Evolutionary conservation across 2,113 vertebrate genomes (phyloP), one percentile per base, ranked within the genome.

Genomic region (Chelonoidis abingdonii): DNA sequence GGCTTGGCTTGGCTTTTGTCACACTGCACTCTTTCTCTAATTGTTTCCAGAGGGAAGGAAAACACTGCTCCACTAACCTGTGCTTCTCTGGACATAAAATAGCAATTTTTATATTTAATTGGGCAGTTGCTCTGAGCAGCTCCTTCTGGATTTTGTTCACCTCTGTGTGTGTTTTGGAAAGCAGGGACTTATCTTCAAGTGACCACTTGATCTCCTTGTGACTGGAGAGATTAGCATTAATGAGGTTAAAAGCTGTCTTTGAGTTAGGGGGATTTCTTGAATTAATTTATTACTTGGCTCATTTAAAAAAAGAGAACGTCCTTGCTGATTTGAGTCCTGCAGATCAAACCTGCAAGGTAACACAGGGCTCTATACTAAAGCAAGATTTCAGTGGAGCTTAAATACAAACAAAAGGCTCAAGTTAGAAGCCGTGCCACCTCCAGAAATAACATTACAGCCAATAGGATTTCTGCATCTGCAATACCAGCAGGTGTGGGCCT

Each of bases 341-440:
- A 5, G 44, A 31, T 27, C 27, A 31, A 57, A 92, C 56, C 53
- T 83, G 10, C 2, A 0, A 25, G 50, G 24, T 22, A 84, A 8
- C 44, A 91, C 27, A 38, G 83, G 72, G 88, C 38, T 88, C 19
- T 72, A 10, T n/a, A 59, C 92, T 94, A 59, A 86, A 94, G 38
- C 2, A 1, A 27, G 44, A 47, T 12, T 47, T 78, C 75, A 14
- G n/a, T 38, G 69, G n/a, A 6, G 21, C 19, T 19, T 21, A 38
- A 10, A 10, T 89, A 29, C 8, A 81, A 56, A 81, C 78, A 72
- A 0, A 0, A 81, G 59, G 35, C n/a, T 49, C 16, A 53, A 86
- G 22, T 76, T 88, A 21, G 22, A 87, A 38, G 47, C 21, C 81
- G 75, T 8, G 41, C 57, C 21, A 3, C 31, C 59, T 52, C 31